Percentiles rank a stretch among this genome's conserved stretches.
phyloP scores from a whole-genome alignment of 2,888 invertebrate genomes.

The Drosophila mulleri region DNA sequence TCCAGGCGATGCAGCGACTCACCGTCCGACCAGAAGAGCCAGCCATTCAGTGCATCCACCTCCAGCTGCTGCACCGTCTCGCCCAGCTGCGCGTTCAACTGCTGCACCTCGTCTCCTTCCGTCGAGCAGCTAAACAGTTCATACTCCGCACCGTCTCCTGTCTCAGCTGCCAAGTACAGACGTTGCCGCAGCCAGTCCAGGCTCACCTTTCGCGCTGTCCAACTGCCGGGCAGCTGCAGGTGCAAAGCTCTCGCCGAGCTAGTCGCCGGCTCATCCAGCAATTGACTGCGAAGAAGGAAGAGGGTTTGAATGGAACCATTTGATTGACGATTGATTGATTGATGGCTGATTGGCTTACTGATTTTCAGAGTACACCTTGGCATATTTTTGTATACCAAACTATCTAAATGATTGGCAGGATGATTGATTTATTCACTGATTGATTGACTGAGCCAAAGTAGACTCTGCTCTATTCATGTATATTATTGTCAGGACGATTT shows the following conservation, averaged over 20 bases:
- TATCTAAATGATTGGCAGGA: not conserved
- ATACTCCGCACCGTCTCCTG: fast-evolving
- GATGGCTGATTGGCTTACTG: no score
- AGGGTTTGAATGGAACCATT: no score
- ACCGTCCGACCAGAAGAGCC: constrained; percentile 90
- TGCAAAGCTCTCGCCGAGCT: constrained; percentile 69
- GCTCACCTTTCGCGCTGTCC: constrained; percentile 90
- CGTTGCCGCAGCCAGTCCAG: constrained; percentile 96
- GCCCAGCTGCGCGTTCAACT: constrained; percentile 4
- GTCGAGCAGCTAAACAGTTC: constrained; percentile 39
- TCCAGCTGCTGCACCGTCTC: constrained; percentile 90
- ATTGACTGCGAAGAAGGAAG: constrained; percentile 15
- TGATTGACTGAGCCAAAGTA: not conserved
- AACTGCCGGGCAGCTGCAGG: constrained; percentile 82
- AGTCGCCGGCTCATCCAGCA: constrained; percentile 11
- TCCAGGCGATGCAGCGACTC: constrained; percentile 63
- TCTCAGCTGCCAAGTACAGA: constrained; percentile 92
- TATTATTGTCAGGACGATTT: no score
- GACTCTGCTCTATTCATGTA: no score
- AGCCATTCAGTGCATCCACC: constrained; percentile 97
- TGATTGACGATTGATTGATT: no score
- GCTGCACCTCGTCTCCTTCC: constrained; percentile 18
- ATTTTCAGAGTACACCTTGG: no score
- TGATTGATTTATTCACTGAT: not conserved
- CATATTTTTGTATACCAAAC: no score